These are phyloP conservation scores for Clarias pachynema DNA, from an alignment of 2,797 vertebrate species.

Conservation along the genomic window DNA sequence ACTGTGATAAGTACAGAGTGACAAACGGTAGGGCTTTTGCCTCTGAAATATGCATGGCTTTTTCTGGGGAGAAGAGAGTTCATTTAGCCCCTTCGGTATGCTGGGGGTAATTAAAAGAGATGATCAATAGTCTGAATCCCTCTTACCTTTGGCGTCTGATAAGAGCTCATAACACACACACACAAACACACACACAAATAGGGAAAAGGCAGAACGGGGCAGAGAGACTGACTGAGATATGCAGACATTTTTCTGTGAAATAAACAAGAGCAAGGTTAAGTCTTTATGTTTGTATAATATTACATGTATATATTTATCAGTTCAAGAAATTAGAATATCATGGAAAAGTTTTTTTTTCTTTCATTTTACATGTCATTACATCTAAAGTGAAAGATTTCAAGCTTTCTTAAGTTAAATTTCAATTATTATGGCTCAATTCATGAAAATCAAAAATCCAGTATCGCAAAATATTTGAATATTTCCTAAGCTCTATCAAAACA, in stretches of 20 bases:
- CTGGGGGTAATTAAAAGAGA: slow-evolving; percentile 86
- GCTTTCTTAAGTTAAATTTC: too few species aligned
- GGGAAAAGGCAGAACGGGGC: neutral
- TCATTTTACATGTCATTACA: too few species aligned
- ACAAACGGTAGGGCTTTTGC: slow-evolving; percentile 74
- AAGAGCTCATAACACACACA: slow-evolving; percentile 64
- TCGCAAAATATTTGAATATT: too few species aligned
- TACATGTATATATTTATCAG: too few species aligned
- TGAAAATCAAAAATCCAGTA: too few species aligned
- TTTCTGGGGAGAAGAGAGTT: slow-evolving; percentile 78
- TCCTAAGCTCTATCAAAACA: too few species aligned
- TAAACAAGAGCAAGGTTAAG: neutral
- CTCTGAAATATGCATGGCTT: slow-evolving; percentile 84
- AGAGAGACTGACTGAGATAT: neutral
- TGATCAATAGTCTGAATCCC: slow-evolving; percentile 77
- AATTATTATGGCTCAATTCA: too few species aligned
- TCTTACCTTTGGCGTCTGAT: slow-evolving; percentile 72
- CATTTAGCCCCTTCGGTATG: slow-evolving; percentile 81
- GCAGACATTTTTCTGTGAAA: neutral
- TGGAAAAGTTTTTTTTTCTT: too few species aligned
- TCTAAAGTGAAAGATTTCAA: too few species aligned
- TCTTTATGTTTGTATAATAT: neutral
- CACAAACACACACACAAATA: neutral
- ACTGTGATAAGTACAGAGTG: slow-evolving; percentile 78
- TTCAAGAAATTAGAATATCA: too few species aligned